Percentiles rank a stretch among this genome's conserved stretches.
phyloP scores from a whole-genome alignment of 2,113 vertebrate genomes.

The Toxostoma redivivum region DNA sequence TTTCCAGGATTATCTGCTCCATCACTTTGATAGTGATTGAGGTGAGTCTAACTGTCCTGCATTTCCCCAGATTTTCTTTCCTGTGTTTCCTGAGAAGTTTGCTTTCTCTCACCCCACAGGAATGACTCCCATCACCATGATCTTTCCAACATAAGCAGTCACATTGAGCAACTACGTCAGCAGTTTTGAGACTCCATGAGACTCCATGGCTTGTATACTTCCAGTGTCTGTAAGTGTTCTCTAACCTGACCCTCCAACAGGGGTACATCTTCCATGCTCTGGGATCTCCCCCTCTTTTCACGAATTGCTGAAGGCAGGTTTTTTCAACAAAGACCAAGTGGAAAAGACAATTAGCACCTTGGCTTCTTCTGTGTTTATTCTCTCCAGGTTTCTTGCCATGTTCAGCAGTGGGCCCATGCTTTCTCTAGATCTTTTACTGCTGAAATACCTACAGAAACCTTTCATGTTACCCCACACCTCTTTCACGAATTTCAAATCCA shows the following conservation, averaged over 20 bases:
- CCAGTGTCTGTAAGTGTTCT: background rate
- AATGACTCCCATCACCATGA: background rate
- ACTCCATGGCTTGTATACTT: background rate
- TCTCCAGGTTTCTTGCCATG: fast-evolving
- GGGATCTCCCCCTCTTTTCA: background rate
- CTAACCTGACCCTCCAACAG: background rate
- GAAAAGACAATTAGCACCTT: background rate
- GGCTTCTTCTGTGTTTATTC: background rate
- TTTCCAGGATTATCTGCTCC: background rate
- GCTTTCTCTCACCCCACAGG: background rate
- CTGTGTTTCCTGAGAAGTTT: background rate
- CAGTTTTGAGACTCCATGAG: background rate
- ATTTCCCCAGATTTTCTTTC: background rate
- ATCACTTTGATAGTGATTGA: background rate
- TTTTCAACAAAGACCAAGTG: background rate
- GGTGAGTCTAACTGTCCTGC: background rate
- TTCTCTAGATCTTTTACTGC: background rate
- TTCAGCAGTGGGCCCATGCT: background rate
- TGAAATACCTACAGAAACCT: background rate
- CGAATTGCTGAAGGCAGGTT: background rate
- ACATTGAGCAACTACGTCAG: background rate
- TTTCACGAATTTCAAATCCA: background rate
- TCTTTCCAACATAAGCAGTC: background rate
- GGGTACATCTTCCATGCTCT: background rate
- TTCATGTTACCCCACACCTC: background rate